These are phyloP conservation scores for Choreutis nemorana DNA, from an alignment of 2,888 invertebrate species.

Conservation along the genomic window DNA sequence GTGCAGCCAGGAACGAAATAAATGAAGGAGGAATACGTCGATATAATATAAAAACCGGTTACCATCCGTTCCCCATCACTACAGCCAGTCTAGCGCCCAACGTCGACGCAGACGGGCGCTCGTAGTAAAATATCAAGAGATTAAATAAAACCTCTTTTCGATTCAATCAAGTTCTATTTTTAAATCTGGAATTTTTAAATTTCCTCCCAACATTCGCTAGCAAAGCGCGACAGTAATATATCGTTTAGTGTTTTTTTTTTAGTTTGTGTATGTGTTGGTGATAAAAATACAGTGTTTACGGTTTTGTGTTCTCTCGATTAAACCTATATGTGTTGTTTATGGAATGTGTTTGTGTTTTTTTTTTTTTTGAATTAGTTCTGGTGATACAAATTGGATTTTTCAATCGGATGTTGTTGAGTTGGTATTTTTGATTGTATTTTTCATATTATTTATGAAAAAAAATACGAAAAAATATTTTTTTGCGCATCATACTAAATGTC, in stretches of 20 bases:
- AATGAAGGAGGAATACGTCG: no score
- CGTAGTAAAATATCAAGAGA: no score
- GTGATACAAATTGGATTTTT: constrained; percentile 22
- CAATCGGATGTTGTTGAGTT: constrained; percentile 3
- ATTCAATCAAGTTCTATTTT: background rate
- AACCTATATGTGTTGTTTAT: constrained; percentile 10
- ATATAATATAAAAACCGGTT: background rate
- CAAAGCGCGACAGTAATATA: no score
- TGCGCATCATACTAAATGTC: no score
- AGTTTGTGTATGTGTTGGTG: constrained; percentile 5
- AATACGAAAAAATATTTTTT: no score
- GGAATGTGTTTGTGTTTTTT: constrained; percentile 9
- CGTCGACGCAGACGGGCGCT: constrained; percentile 33
- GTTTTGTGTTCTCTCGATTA: background rate
- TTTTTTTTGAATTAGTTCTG: constrained; percentile 26
- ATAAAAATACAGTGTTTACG: background rate
- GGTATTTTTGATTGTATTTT: constrained; percentile 1
- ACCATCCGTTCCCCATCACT: constrained; percentile 27
- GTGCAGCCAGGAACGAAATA: no score
- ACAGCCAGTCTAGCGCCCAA: constrained; percentile 33
- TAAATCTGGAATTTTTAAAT: no score
- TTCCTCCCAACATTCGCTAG: no score
- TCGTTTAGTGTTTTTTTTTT: background rate
- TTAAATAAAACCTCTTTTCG: constrained; percentile 3
- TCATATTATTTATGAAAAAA: background rate